Evolutionary conservation across 2,797 vertebrate species (phyloP).

Genomic region (Bradypodion pumilum): DNA sequence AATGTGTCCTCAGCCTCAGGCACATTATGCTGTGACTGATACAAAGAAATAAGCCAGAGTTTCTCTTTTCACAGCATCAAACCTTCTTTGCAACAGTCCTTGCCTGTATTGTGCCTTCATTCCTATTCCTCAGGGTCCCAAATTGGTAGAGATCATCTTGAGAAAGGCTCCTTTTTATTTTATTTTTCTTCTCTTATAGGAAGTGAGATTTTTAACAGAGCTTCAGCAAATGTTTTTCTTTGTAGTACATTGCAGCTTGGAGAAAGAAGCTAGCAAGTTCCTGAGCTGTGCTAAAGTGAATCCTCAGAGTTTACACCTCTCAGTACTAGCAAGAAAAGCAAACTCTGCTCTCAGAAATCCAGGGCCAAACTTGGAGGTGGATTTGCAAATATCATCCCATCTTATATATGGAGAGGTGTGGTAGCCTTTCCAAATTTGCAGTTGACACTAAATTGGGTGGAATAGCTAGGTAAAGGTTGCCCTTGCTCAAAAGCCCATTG

Average conservation of each 20-base stretch:
- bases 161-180: background rate
- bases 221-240: background rate
- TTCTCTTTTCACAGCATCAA: background rate
- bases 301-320: background rate
- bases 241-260: background rate
- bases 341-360: background rate
- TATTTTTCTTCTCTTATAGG: background rate
- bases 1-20: rapidly evolving
- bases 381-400: background rate
- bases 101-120: rapidly evolving
- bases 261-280: background rate
- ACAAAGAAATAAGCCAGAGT: background rate
- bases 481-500: no score
- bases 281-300: background rate
- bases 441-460: no score
- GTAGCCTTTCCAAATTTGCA: no score
- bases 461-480: no score
- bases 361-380: background rate
- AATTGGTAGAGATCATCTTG: background rate
- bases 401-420: background rate
- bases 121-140: conserved; percentile 18
- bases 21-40: background rate
- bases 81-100: background rate
- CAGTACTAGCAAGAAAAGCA: background rate
- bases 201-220: background rate